These are phyloP conservation scores for Cynopterus brachyotis DNA, from an alignment of 2,113 vertebrate genomes.

Conservation along the genomic window DNA sequence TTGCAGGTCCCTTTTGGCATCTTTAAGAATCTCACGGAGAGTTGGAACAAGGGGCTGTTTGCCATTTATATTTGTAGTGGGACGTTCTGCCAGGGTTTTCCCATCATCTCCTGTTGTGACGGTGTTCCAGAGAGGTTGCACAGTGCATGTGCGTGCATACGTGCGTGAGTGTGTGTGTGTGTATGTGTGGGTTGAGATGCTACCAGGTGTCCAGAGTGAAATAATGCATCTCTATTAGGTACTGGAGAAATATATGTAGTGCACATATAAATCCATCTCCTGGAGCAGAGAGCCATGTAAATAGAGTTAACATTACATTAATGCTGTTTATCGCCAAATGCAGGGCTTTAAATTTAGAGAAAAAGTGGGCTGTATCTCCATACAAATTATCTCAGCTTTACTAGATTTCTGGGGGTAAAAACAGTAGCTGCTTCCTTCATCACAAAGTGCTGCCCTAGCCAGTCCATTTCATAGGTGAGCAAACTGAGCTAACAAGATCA, in stretches of 20 bases:
- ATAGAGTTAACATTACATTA: conserved; percentile 21
- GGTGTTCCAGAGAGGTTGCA: background rate
- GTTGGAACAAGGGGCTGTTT: background rate
- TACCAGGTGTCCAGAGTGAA: conserved; percentile 40
- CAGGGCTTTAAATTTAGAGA: background rate
- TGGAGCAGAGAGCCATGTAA: background rate
- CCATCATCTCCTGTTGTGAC: background rate
- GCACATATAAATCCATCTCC: conserved; percentile 39
- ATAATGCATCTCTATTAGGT: background rate
- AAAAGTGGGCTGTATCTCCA: background rate
- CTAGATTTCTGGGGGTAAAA: background rate
- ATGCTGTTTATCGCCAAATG: background rate
- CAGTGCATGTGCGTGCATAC: too few relatives aligned
- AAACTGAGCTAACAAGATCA: background rate
- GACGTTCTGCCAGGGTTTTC: background rate
- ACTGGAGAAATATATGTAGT: background rate
- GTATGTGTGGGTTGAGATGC: background rate
- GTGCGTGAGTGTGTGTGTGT: background rate
- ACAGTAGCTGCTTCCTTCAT: background rate
- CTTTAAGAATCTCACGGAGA: background rate
- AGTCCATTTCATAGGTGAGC: background rate
- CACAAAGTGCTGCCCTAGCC: background rate
- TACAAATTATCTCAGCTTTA: background rate
- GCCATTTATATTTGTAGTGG: background rate
- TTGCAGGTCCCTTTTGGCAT: background rate